These are phyloP conservation scores for Cyclura pinguis DNA, from an alignment of 2,797 vertebrate genomes.

Conservation along the genomic window DNA sequence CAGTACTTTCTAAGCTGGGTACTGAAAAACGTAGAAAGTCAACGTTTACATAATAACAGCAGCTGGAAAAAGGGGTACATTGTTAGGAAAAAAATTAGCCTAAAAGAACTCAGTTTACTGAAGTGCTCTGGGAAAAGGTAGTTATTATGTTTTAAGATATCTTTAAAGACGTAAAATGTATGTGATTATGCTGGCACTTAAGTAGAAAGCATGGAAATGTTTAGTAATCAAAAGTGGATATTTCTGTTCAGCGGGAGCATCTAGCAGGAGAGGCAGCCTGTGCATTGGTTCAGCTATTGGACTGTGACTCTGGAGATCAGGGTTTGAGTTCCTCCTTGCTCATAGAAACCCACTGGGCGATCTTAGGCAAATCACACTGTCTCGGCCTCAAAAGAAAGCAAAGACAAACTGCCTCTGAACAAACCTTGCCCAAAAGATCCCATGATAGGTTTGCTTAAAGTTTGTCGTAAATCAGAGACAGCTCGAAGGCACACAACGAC, in stretches of 20 bases:
- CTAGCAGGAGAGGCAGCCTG: neutral
- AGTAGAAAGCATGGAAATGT: neutral
- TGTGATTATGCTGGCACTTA: neutral
- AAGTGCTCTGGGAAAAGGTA: neutral
- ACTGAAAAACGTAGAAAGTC: neutral
- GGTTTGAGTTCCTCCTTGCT: too few species aligned
- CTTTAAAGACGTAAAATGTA: neutral
- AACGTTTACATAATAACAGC: neutral
- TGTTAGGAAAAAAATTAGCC: neutral
- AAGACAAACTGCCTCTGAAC: too few species aligned
- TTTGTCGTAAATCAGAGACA: too few species aligned
- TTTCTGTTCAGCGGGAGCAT: neutral
- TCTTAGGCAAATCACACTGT: too few species aligned
- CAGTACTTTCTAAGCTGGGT: neutral
- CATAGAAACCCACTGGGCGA: too few species aligned
- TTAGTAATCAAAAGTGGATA: neutral
- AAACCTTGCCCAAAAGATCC: too few species aligned
- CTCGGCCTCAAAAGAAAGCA: too few species aligned
- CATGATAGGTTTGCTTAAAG: too few species aligned
- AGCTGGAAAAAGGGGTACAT: neutral
- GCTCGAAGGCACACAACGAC: too few species aligned
- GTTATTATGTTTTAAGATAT: neutral
- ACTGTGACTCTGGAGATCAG: too few species aligned
- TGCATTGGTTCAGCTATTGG: too few species aligned
- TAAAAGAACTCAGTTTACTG: neutral